These are phyloP conservation scores for Parus major DNA, from an alignment of 2,113 vertebrate species.

Conservation along the genomic window DNA sequence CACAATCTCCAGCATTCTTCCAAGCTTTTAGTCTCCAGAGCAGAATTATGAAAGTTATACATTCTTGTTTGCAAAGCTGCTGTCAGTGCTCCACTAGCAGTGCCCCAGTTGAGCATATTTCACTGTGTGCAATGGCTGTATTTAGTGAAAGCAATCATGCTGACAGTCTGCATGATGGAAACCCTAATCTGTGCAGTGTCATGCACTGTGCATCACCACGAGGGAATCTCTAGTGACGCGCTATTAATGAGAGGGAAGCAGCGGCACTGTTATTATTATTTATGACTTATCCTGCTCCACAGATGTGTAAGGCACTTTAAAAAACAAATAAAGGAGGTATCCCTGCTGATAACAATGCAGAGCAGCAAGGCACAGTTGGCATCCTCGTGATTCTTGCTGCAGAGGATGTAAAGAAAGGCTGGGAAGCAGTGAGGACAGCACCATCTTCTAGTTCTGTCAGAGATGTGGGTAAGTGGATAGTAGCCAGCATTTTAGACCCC, in stretches of 20 bases:
- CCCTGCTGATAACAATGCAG: neutral
- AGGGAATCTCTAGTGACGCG: slow-evolving; percentile 8
- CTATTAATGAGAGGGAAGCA: slow-evolving; percentile 32
- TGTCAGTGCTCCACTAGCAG: slow-evolving; percentile 13
- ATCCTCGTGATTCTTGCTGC: neutral
- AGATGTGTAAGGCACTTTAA: slow-evolving; percentile 17
- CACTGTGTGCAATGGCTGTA: neutral
- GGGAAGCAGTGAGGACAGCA: neutral
- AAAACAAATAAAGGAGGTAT: slow-evolving; percentile 24
- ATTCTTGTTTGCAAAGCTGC: neutral
- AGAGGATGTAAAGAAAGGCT: neutral
- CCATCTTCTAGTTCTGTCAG: neutral
- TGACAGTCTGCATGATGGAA: slow-evolving; percentile 50
- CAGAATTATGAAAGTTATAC: slow-evolving; percentile 33
- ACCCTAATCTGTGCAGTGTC: slow-evolving; percentile 36
- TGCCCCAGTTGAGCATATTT: slow-evolving; percentile 27
- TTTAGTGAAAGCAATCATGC: slow-evolving; percentile 32
- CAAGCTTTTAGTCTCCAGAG: neutral
- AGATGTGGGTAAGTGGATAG: neutral
- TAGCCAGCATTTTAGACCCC: neutral
- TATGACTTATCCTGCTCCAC: neutral
- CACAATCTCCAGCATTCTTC: neutral
- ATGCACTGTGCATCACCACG: neutral
- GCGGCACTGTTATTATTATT: slow-evolving; percentile 28
- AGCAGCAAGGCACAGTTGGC: neutral